phyloP scores from a whole-genome alignment of 2,888 invertebrate genomes.

The Ditylenchus weischeri region DNA sequence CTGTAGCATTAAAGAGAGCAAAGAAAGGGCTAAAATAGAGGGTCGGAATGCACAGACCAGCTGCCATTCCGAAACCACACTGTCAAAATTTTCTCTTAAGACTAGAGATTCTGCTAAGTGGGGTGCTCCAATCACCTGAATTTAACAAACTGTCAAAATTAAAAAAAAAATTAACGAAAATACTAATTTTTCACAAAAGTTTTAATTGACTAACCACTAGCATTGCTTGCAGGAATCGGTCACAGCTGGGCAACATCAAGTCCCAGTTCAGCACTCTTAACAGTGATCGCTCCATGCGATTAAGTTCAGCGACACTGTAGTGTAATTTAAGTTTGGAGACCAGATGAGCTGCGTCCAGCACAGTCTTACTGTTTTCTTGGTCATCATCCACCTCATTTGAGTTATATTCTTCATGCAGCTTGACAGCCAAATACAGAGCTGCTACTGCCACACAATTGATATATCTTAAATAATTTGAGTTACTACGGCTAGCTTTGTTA shows the following conservation, averaged over 20 bases:
- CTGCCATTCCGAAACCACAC: slow-evolving; percentile 17
- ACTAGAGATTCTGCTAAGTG: slow-evolving; percentile 19
- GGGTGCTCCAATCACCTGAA: slow-evolving; percentile 15
- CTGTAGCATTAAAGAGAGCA: slow-evolving; percentile 24
- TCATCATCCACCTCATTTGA: not conserved
- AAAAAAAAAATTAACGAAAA: no score
- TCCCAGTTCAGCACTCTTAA: slow-evolving; percentile 36
- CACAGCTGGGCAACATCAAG: slow-evolving; percentile 30
- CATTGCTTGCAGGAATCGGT: slow-evolving; percentile 36
- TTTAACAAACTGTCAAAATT: no score
- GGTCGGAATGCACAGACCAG: slow-evolving; percentile 17
- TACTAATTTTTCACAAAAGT: no score
- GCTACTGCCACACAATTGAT: slow-evolving; percentile 36
- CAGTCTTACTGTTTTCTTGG: not conserved
- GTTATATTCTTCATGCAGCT: slow-evolving; percentile 31
- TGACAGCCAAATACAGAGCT: slow-evolving; percentile 33
- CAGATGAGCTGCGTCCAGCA: slow-evolving; percentile 2
- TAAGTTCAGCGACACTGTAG: slow-evolving; percentile 16
- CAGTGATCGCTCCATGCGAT: slow-evolving; percentile 23
- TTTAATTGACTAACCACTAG: slow-evolving; percentile 16
- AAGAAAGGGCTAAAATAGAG: slow-evolving; percentile 22
- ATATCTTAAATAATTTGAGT: slow-evolving; percentile 23
- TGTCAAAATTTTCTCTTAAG: slow-evolving; percentile 19
- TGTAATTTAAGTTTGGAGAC: not conserved
- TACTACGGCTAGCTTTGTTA: no score